phyloP scores from a whole-genome alignment of 2,113 vertebrate species.

The Dicaeum eximium region DNA sequence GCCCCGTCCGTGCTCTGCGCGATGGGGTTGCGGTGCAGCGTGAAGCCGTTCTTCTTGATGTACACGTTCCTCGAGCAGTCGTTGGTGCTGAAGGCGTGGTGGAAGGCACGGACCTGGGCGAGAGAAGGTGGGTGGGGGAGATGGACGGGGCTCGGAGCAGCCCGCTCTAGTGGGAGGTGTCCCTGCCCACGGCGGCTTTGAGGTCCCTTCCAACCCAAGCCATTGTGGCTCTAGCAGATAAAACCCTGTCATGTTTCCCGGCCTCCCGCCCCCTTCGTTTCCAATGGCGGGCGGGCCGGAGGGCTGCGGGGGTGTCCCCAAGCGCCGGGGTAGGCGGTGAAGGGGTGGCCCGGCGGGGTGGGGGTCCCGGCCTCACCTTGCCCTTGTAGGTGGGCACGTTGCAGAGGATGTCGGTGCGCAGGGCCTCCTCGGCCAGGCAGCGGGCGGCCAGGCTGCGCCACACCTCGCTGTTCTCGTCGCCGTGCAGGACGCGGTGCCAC shows the following conservation, averaged over 20 bases:
- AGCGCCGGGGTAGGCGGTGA: not conserved
- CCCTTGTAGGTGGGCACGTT: constrained; percentile 93
- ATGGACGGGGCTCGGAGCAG: not conserved
- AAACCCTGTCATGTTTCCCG: not conserved
- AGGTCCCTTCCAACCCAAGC: not conserved
- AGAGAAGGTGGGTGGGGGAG: not conserved
- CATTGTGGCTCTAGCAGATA: not conserved
- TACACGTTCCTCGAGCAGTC: constrained; percentile 98
- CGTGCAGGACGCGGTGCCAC: constrained; percentile 88
- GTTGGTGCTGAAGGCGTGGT: constrained; percentile 93
- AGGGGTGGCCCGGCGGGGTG: not conserved
- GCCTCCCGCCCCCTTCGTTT: not conserved
- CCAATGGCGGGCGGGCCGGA: not conserved
- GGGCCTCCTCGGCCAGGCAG: constrained; percentile 85
- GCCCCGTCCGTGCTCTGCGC: constrained; percentile 98
- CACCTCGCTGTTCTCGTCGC: constrained; percentile 97
- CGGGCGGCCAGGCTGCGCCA: constrained; percentile 91
- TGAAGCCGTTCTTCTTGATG: constrained; percentile 98
- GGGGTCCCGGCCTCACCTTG: constrained; percentile 79
- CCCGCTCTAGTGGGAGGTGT: not conserved
- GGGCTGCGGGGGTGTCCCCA: fast-evolving
- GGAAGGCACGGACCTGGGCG: constrained; percentile 87
- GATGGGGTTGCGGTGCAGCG: constrained; percentile 96
- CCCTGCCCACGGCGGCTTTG: not conserved
- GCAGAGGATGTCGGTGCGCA: constrained; percentile 95